phyloP scores from a whole-genome alignment of 2,888 invertebrate species.

The Meloe dianella region DNA sequence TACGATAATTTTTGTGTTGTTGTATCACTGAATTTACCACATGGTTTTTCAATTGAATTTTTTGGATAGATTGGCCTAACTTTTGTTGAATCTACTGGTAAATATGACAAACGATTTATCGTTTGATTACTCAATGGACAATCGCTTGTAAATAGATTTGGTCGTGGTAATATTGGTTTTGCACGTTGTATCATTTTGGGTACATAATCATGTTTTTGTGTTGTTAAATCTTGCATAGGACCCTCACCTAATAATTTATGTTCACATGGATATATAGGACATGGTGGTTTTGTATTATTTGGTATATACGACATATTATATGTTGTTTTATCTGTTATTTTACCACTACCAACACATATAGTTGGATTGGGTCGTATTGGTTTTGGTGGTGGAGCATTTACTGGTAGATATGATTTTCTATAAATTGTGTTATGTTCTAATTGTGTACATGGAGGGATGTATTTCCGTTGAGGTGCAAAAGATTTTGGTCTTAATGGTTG shows the following conservation, averaged over 20 bases:
- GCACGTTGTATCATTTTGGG: slow-evolving; percentile 66
- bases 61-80: slow-evolving; percentile 48
- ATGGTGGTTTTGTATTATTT: slow-evolving; percentile 63
- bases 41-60: slow-evolving; percentile 47
- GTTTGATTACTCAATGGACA: slow-evolving; percentile 62
- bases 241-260: slow-evolving; percentile 68
- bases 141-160: slow-evolving; percentile 54
- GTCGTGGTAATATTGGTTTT: slow-evolving; percentile 55
- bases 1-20: slow-evolving; percentile 60
- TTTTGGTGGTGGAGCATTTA: slow-evolving; percentile 53
- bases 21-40: slow-evolving; percentile 52
- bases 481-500: slow-evolving; percentile 66
- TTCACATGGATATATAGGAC: slow-evolving; percentile 66
- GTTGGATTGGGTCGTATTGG: slow-evolving; percentile 55
- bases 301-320: slow-evolving; percentile 65
- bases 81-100: slow-evolving; percentile 59
- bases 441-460: slow-evolving; percentile 65
- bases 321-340: slow-evolving; percentile 62
- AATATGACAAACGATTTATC: slow-evolving; percentile 65
- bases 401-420: slow-evolving; percentile 68
- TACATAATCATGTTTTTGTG: slow-evolving; percentile 75
- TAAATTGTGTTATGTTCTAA: slow-evolving; percentile 70
- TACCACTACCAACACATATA: slow-evolving; percentile 59
- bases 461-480: slow-evolving; percentile 64
- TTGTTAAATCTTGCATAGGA: slow-evolving; percentile 76